Evolutionary conservation across 37 sponge, comb jelly and placozoan species (phyloP).

Genomic region (Cliona cf. orientalis): DNA sequence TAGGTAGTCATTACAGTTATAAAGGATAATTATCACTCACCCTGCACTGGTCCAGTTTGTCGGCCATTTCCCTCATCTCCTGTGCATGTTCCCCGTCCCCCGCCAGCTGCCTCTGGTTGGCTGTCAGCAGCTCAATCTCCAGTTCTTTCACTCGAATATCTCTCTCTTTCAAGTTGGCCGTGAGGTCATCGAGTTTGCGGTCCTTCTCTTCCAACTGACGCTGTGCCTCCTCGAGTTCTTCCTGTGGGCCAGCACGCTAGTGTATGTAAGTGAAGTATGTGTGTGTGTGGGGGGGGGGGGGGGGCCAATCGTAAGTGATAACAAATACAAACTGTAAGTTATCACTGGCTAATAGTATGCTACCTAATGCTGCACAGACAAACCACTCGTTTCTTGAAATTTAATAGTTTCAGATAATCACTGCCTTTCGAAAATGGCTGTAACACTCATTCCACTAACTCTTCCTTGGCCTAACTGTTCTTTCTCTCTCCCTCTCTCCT

Average conservation of each 20-base stretch:
- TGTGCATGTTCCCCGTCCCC: slow-evolving; percentile 52
- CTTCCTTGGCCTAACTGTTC: no score
- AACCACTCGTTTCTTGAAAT: background rate
- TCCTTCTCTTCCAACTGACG: slow-evolving; percentile 12
- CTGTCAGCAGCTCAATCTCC: slow-evolving; percentile 55
- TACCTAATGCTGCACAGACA: no score
- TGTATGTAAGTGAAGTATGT: background rate
- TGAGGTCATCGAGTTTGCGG: slow-evolving; percentile 7
- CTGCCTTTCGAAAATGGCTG: no score
- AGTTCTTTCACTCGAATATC: slow-evolving; percentile 26
- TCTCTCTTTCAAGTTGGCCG: slow-evolving; percentile 3
- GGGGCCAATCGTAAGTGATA: background rate
- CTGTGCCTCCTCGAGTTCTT: slow-evolving; percentile 32
- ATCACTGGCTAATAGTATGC: no score
- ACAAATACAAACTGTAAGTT: background rate
- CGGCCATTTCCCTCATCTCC: slow-evolving; percentile 42
- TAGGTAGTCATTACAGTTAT: no score
- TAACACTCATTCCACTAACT: no score
- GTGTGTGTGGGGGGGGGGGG: background rate
- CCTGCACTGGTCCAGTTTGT: slow-evolving; percentile 41
- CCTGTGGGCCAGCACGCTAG: slow-evolving; percentile 9
- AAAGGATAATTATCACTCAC: slow-evolving; percentile 14
- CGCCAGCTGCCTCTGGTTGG: slow-evolving; percentile 52
- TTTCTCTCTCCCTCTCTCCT: background rate
- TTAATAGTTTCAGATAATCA: no score